Conservation (phyloP, 2,888 invertebrate species). For the Perizoma flavofasciatum region DNA sequence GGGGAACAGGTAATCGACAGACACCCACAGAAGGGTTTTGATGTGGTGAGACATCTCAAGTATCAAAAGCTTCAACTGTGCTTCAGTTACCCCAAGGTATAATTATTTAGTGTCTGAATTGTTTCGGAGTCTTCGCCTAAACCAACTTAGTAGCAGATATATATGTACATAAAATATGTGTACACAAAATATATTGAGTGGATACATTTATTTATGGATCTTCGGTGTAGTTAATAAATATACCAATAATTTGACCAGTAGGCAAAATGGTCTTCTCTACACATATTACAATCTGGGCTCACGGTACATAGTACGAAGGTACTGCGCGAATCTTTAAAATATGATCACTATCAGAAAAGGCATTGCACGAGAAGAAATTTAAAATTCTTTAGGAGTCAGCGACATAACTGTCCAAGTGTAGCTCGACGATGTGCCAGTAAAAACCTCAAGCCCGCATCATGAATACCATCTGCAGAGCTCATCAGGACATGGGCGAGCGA, state of each 20-base stretch:
- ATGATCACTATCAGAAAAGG: constrained; percentile 46
- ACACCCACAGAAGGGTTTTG: constrained; percentile 33
- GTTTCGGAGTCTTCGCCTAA: background rate
- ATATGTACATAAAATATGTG: too few species aligned
- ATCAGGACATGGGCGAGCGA: constrained; percentile 58
- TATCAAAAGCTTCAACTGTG: constrained; percentile 52
- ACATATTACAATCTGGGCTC: constrained; percentile 7
- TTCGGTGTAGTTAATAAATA: too few species aligned
- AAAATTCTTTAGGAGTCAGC: constrained; percentile 56
- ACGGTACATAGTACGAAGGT: constrained; percentile 4
- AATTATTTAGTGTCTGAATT: constrained; percentile 9
- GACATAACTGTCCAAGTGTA: constrained; percentile 62
- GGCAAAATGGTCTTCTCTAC: background rate
- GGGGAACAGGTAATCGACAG: constrained; percentile 16
- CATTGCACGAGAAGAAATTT: constrained; percentile 51
- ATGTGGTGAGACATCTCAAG: constrained; percentile 75
- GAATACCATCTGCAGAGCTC: constrained; percentile 67
- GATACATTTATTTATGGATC: too few species aligned
- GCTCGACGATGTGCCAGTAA: constrained; percentile 56
- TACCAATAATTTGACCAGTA: too few species aligned
- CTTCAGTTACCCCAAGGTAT: constrained; percentile 30
- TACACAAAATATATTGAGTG: too few species aligned
- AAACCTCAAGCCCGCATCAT: constrained; percentile 62
- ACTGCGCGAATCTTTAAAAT: constrained; percentile 11
- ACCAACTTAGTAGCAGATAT: background rate